Conservation (phyloP, 1,140 invertebrate genomes). For the Calosoma granatense region DNA sequence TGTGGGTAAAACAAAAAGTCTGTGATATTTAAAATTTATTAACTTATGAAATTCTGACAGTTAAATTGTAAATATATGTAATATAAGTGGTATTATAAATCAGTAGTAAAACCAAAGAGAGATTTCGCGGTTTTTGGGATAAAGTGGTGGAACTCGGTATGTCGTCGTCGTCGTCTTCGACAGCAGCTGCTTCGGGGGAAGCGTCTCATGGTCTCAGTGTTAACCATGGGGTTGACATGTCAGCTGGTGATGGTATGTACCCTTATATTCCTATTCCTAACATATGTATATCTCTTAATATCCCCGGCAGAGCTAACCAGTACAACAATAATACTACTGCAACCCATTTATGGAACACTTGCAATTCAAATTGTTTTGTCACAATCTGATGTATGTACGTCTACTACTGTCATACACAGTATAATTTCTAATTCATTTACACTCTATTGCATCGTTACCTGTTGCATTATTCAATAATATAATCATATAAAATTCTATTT, state of each 20-base stretch:
- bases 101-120: neutral
- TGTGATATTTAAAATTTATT: conserved; percentile 2
- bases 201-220: neutral
- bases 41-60: neutral
- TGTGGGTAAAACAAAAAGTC: conserved; percentile 5
- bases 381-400: too few species aligned
- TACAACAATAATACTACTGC: too few species aligned
- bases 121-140: neutral
- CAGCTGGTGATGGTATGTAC: neutral
- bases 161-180: neutral
- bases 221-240: neutral
- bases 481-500: too few species aligned
- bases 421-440: too few species aligned
- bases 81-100: neutral
- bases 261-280: neutral
- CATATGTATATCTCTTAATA: too few species aligned
- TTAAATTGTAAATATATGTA: conserved; percentile 5
- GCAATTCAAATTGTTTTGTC: too few species aligned
- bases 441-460: too few species aligned
- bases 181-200: neutral
- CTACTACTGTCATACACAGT: too few species aligned
- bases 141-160: too few species aligned
- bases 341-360: too few species aligned
- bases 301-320: too few species aligned
- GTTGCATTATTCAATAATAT: too few species aligned